Evolutionary conservation across 1,140 invertebrate species (phyloP).

Genomic region (Magallana ariakensis): DNA sequence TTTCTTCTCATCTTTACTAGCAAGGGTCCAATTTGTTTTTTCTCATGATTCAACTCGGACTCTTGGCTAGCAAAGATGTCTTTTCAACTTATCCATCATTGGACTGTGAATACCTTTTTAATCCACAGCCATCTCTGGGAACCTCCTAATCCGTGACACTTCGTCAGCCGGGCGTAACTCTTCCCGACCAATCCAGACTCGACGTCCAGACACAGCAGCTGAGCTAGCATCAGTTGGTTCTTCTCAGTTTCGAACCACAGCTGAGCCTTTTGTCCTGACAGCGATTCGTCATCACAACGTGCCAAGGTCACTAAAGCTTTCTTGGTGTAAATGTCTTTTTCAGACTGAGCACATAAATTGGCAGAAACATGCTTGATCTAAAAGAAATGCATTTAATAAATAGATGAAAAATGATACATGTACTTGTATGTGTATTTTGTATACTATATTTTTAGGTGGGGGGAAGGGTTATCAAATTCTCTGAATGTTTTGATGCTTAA

Average conservation of each 20-base stretch:
- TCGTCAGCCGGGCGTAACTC: conserved; percentile 85
- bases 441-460: too few relatives aligned
- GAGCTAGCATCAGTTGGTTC: conserved; percentile 90
- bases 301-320: conserved; percentile 63
- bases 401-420: not conserved
- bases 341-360: conserved; percentile 66
- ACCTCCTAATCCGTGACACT: conserved; percentile 95
- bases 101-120: conserved; percentile 50
- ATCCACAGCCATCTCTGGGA: conserved; percentile 90
- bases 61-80: too few relatives aligned
- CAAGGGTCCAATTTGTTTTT: too few relatives aligned
- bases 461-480: too few relatives aligned
- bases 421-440: too few relatives aligned
- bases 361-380: conserved; percentile 68
- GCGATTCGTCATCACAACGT: conserved; percentile 47
- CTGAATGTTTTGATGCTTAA: too few relatives aligned
- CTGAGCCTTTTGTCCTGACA: conserved; percentile 71
- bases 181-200: conserved; percentile 61
- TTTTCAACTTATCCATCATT: too few relatives aligned
- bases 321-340: conserved; percentile 64
- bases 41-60: too few relatives aligned
- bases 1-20: too few relatives aligned
- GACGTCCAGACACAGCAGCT: conserved; percentile 91
- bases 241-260: conserved; percentile 93
- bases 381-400: not conserved